phyloP scores from a whole-genome alignment of 2,113 vertebrate species.

The Leucopsar rothschildi region DNA sequence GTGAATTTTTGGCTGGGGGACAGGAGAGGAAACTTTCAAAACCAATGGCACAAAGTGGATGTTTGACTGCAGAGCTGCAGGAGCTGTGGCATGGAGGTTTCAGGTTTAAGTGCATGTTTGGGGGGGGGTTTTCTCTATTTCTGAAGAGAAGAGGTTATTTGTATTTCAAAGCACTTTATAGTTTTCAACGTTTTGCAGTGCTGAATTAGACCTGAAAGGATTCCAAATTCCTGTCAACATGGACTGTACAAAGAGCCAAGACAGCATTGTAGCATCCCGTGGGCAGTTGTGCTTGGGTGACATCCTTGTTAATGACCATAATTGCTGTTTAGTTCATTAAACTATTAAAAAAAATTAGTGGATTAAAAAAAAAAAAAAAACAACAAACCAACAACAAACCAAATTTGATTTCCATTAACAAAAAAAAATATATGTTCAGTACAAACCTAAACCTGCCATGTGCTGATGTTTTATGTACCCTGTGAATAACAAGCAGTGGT shows the following conservation, averaged over 20 bases:
- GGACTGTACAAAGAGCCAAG: neutral
- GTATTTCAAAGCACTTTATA: conserved; percentile 69
- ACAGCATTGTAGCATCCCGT: neutral
- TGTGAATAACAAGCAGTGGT: neutral
- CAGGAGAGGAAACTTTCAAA: neutral
- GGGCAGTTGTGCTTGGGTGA: conserved; percentile 32
- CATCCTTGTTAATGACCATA: conserved; percentile 1
- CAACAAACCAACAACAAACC: neutral
- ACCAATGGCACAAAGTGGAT: conserved; percentile 30
- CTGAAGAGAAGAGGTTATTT: conserved; percentile 52
- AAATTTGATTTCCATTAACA: conserved; percentile 30
- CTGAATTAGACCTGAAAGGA: conserved; percentile 24
- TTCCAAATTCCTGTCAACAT: conserved; percentile 29
- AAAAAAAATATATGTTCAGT: neutral
- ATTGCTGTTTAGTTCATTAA: conserved; percentile 22
- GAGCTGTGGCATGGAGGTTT: conserved; percentile 54
- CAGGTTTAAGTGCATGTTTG: conserved; percentile 69
- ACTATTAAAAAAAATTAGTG: neutral
- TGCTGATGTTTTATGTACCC: conserved; percentile 26
- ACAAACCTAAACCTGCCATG: conserved; percentile 49
- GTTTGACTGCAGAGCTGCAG: conserved; percentile 32
- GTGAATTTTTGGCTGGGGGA: conserved; percentile 24
- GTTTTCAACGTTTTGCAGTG: conserved; percentile 57
- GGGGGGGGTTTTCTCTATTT: conserved; percentile 35
- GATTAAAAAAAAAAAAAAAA: neutral